Evolutionary conservation across 2,888 invertebrate species (phyloP).

Genomic region (Oscheius sp.): DNA sequence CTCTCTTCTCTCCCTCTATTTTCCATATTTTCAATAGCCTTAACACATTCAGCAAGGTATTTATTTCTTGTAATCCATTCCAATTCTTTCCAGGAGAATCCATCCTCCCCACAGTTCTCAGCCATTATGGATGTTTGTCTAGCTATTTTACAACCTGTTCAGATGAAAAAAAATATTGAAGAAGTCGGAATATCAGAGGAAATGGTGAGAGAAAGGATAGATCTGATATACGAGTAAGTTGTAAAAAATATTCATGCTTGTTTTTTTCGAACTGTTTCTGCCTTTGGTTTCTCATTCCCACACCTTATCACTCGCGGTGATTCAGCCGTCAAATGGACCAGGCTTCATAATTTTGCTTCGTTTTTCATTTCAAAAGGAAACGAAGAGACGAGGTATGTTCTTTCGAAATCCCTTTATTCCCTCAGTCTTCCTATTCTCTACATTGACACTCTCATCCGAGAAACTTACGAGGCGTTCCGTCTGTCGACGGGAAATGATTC

Average conservation of each 20-base stretch:
- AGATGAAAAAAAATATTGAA: neutral
- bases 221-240: conserved; percentile 12
- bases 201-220: neutral
- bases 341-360: conserved; percentile 19
- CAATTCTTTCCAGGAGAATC: conserved; percentile 8
- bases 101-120: conserved; percentile 1
- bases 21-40: conserved; percentile 1
- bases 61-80: neutral
- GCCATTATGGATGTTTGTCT: conserved; percentile 12
- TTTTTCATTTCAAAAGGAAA: neutral
- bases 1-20: conserved; percentile 4
- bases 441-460: conserved; percentile 1
- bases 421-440: conserved; percentile 11
- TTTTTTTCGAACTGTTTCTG: neutral
- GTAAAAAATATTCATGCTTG: neutral
- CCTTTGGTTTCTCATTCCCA: neutral
- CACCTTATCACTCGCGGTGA: neutral
- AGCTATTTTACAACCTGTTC: neutral
- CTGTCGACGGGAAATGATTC: conserved; percentile 7
- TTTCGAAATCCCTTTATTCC: neutral
- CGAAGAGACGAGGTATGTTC: too few relatives aligned
- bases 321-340: conserved; percentile 17
- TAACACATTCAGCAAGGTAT: conserved; percentile 17
- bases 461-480: conserved; percentile 15
- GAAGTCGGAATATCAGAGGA: neutral